These are phyloP conservation scores for Ceratina calcarata DNA, from an alignment of 1,140 invertebrate genomes.

Conservation along the genomic window DNA sequence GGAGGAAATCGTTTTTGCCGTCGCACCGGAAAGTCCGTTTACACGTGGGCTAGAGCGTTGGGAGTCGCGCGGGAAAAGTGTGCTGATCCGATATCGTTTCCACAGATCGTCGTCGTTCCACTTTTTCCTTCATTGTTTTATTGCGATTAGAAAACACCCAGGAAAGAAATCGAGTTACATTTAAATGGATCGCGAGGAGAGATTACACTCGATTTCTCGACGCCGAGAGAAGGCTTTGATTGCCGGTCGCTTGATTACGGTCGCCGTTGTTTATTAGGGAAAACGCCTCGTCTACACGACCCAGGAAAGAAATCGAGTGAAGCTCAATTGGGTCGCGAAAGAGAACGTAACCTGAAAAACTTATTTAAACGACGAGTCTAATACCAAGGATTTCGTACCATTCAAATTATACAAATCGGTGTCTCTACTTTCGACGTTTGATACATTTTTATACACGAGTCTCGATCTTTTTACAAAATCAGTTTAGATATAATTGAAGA, in stretches of 20 bases:
- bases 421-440: too few relatives aligned
- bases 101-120: conserved; percentile 3
- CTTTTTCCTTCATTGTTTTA: conserved; percentile 7
- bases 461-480: too few relatives aligned
- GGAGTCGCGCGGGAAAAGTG: not conserved
- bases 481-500: too few relatives aligned
- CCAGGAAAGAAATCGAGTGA: not conserved
- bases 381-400: not conserved
- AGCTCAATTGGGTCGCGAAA: not conserved
- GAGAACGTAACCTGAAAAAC: not conserved
- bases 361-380: not conserved
- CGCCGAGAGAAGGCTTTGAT: not conserved
- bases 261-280: not conserved
- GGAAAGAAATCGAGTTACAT: not conserved
- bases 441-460: too few relatives aligned
- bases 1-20: conserved; percentile 14
- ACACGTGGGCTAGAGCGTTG: not conserved
- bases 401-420: too few relatives aligned
- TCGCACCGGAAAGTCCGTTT: not conserved
- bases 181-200: not conserved
- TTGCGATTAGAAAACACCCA: conserved; percentile 2
- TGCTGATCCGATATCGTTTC: not conserved
- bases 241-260: conserved; percentile 5
- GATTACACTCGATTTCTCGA: not conserved
- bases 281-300: too few relatives aligned